Percentiles rank a stretch among this genome's conserved stretches.
phyloP scores from a whole-genome alignment of 2,888 invertebrate species.

The Sympetrum striolatum region DNA sequence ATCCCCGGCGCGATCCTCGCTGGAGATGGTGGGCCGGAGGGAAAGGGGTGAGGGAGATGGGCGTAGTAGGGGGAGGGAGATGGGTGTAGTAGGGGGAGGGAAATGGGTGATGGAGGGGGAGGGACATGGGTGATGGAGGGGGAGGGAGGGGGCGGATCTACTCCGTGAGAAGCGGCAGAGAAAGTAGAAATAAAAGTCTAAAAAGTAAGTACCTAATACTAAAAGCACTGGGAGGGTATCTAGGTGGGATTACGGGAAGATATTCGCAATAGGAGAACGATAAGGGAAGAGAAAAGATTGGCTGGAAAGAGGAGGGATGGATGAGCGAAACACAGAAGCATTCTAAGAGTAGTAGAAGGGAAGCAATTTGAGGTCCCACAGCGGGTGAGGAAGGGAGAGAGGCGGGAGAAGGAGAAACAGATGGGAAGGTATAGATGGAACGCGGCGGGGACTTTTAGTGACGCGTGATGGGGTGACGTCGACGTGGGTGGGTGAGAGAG shows the following conservation, averaged over 20 bases:
- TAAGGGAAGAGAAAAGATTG: not conserved
- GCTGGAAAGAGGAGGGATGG: not conserved
- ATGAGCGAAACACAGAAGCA: conserved; percentile 16
- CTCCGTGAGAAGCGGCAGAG: not conserved
- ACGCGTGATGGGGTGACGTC: conserved; percentile 37
- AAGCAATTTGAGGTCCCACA: conserved; percentile 34
- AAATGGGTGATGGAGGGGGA: not conserved
- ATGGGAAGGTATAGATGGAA: conserved; percentile 36
- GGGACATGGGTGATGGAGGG: not conserved
- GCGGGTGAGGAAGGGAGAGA: conserved; percentile 19
- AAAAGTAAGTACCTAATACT: not conserved
- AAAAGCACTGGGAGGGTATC: not conserved
- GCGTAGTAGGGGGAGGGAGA: not conserved
- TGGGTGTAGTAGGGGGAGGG: not conserved
- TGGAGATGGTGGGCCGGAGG: not conserved
- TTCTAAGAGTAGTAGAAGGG: not conserved
- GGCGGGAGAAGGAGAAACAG: not conserved
- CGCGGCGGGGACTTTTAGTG: conserved; percentile 39
- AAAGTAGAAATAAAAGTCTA: not conserved
- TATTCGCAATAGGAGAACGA: not conserved
- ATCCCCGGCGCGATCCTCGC: not conserved
- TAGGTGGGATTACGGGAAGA: not conserved
- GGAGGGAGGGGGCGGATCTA: not conserved
- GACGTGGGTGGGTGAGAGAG: conserved; percentile 21
- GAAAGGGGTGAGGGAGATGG: not conserved